Evolutionary conservation across 2,797 vertebrate genomes (phyloP), one percentile per base, ranked within the genome.

Genomic region (Dryobates pubescens): DNA sequence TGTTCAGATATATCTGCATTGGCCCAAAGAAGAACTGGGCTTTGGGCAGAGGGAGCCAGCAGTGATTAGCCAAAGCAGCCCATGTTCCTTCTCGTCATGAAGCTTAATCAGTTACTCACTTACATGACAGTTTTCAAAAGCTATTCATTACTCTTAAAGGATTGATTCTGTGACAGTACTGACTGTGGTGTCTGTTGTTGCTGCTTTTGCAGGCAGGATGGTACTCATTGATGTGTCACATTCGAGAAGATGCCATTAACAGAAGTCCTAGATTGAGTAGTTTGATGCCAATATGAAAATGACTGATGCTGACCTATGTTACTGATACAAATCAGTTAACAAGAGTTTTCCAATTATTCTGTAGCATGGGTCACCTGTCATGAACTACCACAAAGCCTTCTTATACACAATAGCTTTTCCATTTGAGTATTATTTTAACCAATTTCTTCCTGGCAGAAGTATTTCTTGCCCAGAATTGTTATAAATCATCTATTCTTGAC

Each of bases 31-130:
- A 82, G 45, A 56, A 8, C 32, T 57, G 62, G 23, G 74, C 13
- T 68, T 86, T 88, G 92, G 85, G 53, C 45, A 65, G 74, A 84
- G 80, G 73, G 67, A 86, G 49, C 8, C 45, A 93, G 53, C 76
- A 92, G 58, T 95, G 94, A 96, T 95, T 96, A 92, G 58, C 89
- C 94, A 93, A 95, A 95, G 93, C 89, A 95, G 91, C 80, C 51
- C 7, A 2, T 73, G 68, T 43, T 91, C 82, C 82, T 74, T 93
- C 88, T 80, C 7, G 11, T 89, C 95, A 95, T 95, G 89, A 93
- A 96, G 80, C 86, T 83, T 94, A 95, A 96, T 96, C 90, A 92
- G 90, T 65, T 70, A n/a, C 80, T 94, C 1, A 1, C 85, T 86
- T 92, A 71, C 94, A 92, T 95, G 96, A 95, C 95, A 86, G 82